These are phyloP conservation scores for Lissonota sp. DNA, from an alignment of 2,888 invertebrate genomes.

Conservation along the genomic window DNA sequence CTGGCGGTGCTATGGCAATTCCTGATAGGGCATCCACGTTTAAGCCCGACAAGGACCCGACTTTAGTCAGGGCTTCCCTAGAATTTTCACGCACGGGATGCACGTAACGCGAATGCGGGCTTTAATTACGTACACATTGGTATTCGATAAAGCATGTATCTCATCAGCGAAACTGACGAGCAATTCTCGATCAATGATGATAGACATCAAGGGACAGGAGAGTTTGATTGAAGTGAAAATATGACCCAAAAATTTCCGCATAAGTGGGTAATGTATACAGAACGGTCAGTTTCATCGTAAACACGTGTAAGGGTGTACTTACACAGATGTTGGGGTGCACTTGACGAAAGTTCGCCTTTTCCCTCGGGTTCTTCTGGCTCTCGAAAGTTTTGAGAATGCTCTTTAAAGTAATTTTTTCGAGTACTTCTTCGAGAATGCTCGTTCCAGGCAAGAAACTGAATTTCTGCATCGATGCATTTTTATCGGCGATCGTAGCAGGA, in stretches of 20 bases:
- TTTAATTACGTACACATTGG: background rate
- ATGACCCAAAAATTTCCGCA: background rate
- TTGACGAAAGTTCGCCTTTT: background rate
- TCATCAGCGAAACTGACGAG: slow-evolving; percentile 4
- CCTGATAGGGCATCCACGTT: too few species aligned
- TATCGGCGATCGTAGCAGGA: too few species aligned
- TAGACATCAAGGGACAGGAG: background rate
- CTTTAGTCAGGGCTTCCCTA: too few species aligned
- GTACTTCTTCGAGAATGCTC: background rate
- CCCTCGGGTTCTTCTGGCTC: background rate
- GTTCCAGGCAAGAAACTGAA: background rate
- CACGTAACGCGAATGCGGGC: too few species aligned
- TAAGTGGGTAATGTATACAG: too few species aligned
- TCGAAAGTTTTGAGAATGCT: background rate
- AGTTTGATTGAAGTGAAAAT: background rate
- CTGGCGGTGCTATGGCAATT: too few species aligned
- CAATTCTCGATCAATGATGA: background rate
- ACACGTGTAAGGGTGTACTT: background rate
- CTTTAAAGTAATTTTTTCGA: slow-evolving; percentile 12
- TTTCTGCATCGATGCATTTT: too few species aligned
- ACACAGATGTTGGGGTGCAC: too few species aligned
- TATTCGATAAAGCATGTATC: background rate
- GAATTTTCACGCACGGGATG: too few species aligned
- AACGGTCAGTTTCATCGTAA: background rate
- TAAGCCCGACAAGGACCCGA: too few species aligned